Evolutionary conservation across 2,888 invertebrate genomes (phyloP).

Genomic region (Parthenolecanium corni): DNA sequence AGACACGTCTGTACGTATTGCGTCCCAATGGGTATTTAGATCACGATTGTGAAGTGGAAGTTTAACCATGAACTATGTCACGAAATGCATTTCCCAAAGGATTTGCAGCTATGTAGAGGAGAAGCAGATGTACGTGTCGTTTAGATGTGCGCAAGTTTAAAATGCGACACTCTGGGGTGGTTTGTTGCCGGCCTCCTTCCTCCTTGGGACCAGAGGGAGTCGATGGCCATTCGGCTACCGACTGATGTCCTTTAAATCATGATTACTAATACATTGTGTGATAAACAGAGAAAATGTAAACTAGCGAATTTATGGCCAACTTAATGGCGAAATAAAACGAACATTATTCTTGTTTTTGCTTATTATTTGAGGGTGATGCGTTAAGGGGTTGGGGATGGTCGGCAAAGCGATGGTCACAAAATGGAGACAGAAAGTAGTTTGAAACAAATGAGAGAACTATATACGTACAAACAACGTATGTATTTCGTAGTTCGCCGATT

Average conservation of each 20-base stretch:
- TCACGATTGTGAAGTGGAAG: constrained; percentile 28
- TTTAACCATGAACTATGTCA: constrained; percentile 26
- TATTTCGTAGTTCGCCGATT: not conserved
- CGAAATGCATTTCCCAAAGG: not conserved
- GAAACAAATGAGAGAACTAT: too few species aligned
- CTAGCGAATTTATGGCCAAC: constrained; percentile 21
- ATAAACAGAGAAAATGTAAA: constrained; percentile 21
- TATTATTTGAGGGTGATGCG: constrained; percentile 20
- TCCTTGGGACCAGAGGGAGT: not conserved
- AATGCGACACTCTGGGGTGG: constrained; percentile 16
- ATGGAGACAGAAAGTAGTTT: not conserved
- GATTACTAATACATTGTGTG: constrained; percentile 23
- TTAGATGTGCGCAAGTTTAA: not conserved
- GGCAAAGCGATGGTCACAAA: constrained; percentile 9
- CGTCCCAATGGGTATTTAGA: constrained; percentile 25
- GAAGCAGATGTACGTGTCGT: not conserved
- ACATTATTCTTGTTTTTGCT: constrained; percentile 26
- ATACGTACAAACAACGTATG: constrained; percentile 8
- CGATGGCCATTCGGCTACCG: constrained; percentile 5
- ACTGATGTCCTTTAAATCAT: constrained; percentile 24
- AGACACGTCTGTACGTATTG: not conserved
- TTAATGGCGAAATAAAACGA: constrained; percentile 25
- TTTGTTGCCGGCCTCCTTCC: not conserved
- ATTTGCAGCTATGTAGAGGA: not conserved
- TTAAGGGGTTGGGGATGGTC: not conserved